Base-by-base conservation (phyloP, 2,113 vertebrate genomes). In the Mixornis gularis region DNA sequence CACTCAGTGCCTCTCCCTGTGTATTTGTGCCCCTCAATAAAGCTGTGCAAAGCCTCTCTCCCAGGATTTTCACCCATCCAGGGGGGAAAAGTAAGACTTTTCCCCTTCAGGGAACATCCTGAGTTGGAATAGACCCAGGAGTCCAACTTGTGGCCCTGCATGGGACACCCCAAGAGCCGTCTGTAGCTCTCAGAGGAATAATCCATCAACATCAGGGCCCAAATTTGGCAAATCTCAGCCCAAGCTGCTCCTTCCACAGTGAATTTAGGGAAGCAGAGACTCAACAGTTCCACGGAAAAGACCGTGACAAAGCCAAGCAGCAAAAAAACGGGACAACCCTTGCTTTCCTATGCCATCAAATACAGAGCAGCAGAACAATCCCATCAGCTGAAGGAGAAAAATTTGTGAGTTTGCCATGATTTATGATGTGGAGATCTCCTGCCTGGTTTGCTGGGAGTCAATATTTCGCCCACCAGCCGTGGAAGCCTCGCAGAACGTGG, bases 261-360 rank as follows among this genome's bases (percentile, higher is more conserved):
- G 2, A 2, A 7, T 34, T 14, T 5, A 6, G 40, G 58, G 44
- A 40, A 82, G 34, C n/a, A 32, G 64, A 34, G 55, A 5, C 12
- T 4, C 12, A 4, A 5, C 8, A 49, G 7, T 2, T 30, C 25
- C 24, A 0, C 3, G 12, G 58, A 26, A 38, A 63, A 53, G 14
- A 1, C 27, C 4, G 5, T 10, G 77, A 7, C n/a, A n/a, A 21
- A 69, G 53, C 40, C 65, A 65, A 64, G 26, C 53, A 58, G 6
- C 55, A 34, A 30, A 74, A 74, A 74, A 34, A 6, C 9, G 16
- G 6, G 10, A 4, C 29, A 55, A 91, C 36, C n/a, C 73, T 79
- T 76, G 29, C 13, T 81, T 79, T 84, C 29, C 49, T 41, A 1
- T 59, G 44, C 59, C 55, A n/a, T 36, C 51, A 25, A 55, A 36